Evolutionary conservation across 53 echinoderm and acorn worm genomes (phyloP).

Genomic region (Stichopus horrens): DNA sequence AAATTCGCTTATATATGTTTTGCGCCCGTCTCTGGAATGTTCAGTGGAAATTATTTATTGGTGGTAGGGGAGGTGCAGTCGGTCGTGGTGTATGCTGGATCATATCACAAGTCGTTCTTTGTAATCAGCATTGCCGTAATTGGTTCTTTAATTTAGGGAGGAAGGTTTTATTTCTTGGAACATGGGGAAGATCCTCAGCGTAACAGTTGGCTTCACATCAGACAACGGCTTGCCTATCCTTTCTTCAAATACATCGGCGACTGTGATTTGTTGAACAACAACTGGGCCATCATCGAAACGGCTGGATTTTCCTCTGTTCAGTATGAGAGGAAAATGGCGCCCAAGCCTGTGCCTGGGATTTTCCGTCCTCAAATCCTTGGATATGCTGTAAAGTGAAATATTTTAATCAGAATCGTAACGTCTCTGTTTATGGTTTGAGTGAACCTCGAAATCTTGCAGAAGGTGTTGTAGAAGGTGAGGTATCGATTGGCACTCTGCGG

Average conservation of each 20-base stretch:
- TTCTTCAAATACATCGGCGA: conserved; percentile 13
- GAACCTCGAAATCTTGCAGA: too few relatives aligned
- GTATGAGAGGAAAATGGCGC: conserved; percentile 4
- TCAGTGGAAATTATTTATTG: too few relatives aligned
- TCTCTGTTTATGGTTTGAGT: too few relatives aligned
- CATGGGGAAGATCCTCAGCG: background rate
- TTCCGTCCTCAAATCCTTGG: background rate
- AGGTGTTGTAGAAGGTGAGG: too few relatives aligned
- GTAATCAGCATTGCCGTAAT: too few relatives aligned
- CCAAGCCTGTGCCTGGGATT: background rate
- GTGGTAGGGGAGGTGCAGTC: too few relatives aligned
- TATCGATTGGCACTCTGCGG: too few relatives aligned
- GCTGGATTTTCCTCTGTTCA: background rate
- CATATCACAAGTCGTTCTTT: too few relatives aligned
- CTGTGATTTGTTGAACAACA: conserved; percentile 1
- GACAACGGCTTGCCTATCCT: conserved; percentile 27
- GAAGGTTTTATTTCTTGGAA: conserved; percentile 11
- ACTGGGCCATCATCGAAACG: background rate
- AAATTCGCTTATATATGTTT: too few relatives aligned
- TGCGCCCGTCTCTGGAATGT: too few relatives aligned
- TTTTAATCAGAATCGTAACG: too few relatives aligned
- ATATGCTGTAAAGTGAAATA: conserved; percentile 16
- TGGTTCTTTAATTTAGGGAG: background rate
- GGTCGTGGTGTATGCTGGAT: too few relatives aligned
- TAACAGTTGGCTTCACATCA: conserved; percentile 18